Conservation (phyloP, 2,113 vertebrate species). For the Austrofundulus limnaeus region DNA sequence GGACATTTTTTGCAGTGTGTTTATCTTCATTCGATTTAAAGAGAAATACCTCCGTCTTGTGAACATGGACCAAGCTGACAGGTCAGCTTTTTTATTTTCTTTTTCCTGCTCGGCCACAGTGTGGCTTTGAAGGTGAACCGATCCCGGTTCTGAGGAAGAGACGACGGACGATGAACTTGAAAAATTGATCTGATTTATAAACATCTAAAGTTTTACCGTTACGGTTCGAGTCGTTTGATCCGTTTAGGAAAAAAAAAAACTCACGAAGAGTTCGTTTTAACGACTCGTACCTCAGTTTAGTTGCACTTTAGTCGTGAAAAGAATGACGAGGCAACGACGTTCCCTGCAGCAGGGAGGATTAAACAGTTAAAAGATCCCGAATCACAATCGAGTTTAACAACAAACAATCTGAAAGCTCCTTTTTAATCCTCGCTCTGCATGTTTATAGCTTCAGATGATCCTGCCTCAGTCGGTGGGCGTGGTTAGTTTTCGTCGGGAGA, state of each 20-base stretch:
- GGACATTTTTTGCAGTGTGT: slow-evolving; percentile 22
- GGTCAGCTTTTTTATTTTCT: slow-evolving; percentile 42
- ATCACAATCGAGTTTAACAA: slow-evolving; percentile 30
- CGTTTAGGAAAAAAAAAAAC: no score
- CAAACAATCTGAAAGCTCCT: not conserved
- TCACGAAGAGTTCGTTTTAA: slow-evolving; percentile 4
- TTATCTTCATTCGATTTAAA: slow-evolving; percentile 4
- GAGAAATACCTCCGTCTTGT: slow-evolving; percentile 38
- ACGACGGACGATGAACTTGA: not conserved
- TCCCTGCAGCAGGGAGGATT: slow-evolving; percentile 50
- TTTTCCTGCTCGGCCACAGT: slow-evolving; percentile 59
- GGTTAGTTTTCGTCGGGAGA: slow-evolving; percentile 32
- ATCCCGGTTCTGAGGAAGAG: slow-evolving; percentile 9
- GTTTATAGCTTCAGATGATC: slow-evolving; percentile 21
- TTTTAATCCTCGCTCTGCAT: slow-evolving; percentile 28
- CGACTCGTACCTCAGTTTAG: slow-evolving; percentile 11
- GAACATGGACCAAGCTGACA: slow-evolving; percentile 48
- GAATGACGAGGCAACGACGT: slow-evolving; percentile 6
- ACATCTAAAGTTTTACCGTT: not conserved
- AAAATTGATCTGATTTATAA: not conserved
- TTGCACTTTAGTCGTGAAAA: slow-evolving; percentile 41
- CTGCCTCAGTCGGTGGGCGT: slow-evolving; percentile 29
- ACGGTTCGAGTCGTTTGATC: slow-evolving; percentile 7
- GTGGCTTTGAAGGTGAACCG: slow-evolving; percentile 47
- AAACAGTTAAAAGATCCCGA: not conserved